Percentiles rank a stretch among this genome's conserved stretches.
These are phyloP conservation scores for Sorex araneus DNA, from an alignment of 2,113 vertebrate species.

Conservation along the genomic window DNA sequence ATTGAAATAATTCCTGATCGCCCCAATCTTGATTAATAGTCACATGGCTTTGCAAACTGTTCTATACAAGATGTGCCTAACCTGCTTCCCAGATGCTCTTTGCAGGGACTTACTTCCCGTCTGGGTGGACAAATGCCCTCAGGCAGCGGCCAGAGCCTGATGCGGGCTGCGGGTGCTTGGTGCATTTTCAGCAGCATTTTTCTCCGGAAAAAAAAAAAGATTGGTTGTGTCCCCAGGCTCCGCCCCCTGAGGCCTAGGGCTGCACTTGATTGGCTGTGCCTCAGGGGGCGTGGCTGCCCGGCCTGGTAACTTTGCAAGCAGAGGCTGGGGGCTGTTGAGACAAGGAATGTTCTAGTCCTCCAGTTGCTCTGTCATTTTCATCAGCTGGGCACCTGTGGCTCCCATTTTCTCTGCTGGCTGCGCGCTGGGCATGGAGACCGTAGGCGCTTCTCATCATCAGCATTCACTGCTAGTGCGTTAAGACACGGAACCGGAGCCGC, in stretches of 20 bases:
- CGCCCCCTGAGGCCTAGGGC: not conserved
- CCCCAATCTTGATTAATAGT: not conserved
- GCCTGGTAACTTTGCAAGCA: no score
- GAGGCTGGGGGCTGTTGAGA: not conserved
- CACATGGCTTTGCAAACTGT: not conserved
- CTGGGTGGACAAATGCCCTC: not conserved
- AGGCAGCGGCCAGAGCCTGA: not conserved
- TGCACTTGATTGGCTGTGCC: not conserved
- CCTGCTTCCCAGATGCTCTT: not conserved
- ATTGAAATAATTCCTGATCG: not conserved
- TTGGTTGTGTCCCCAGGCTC: no score
- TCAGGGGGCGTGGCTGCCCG: not conserved
- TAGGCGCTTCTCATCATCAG: conserved; percentile 39
- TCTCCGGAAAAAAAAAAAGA: not conserved
- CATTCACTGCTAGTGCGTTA: not conserved
- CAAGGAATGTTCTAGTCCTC: not conserved
- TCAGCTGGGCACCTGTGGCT: not conserved
- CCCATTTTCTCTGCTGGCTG: not conserved
- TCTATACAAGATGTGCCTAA: not conserved
- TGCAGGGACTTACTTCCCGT: not conserved
- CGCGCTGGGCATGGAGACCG: conserved; percentile 23
- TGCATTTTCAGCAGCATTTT: not conserved
- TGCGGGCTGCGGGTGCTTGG: not conserved
- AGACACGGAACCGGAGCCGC: no score
- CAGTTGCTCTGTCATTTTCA: not conserved